Conservation (phyloP, 2,113 vertebrate genomes). For the Tetrao urogallus region DNA sequence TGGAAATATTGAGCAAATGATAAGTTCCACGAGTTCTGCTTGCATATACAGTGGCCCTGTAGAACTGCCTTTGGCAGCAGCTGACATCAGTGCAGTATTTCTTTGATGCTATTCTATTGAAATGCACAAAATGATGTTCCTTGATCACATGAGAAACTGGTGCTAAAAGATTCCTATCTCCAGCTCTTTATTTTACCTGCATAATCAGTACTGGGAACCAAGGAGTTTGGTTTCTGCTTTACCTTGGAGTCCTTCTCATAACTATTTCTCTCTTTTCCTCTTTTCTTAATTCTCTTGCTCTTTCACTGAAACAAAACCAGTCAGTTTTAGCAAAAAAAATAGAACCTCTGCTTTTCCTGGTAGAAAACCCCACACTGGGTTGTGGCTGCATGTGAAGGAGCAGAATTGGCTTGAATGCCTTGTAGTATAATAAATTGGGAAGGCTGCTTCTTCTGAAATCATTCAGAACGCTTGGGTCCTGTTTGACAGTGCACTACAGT, state of each 20-base stretch:
- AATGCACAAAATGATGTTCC: not conserved
- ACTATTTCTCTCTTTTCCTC: conserved; percentile 40
- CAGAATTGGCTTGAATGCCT: not conserved
- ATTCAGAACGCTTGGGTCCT: not conserved
- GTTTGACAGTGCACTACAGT: not conserved
- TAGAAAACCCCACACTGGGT: not conserved
- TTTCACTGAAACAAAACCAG: not conserved
- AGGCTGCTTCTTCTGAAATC: too few relatives aligned
- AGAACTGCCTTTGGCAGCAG: not conserved
- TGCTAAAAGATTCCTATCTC: not conserved
- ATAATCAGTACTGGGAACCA: not conserved
- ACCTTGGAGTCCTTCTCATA: not conserved
- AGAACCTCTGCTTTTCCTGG: not conserved
- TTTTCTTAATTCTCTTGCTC: not conserved
- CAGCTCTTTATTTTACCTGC: not conserved
- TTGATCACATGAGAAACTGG: not conserved
- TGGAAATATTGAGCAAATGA: not conserved
- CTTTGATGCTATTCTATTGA: not conserved
- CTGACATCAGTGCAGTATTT: not conserved
- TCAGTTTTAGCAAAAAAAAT: not conserved
- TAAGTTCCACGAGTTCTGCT: not conserved
- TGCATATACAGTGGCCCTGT: not conserved
- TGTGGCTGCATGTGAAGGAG: not conserved
- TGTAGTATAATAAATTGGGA: not conserved
- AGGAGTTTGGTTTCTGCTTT: not conserved